Evolutionary conservation across 2,888 invertebrate genomes (phyloP).

Genomic region (Carterocephalus palaemon): DNA sequence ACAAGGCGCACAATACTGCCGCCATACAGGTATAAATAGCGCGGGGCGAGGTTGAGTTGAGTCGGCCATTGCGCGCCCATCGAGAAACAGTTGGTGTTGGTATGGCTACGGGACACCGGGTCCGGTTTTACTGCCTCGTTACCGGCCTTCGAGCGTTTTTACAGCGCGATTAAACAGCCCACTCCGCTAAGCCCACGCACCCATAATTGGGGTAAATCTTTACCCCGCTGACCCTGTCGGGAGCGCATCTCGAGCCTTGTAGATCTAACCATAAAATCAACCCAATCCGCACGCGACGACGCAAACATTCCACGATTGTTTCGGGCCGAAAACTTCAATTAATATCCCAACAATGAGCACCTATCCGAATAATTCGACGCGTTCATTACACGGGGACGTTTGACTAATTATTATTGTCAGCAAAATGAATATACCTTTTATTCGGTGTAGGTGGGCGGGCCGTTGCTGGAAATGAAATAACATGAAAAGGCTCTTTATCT

Average conservation of each 20-base stretch:
- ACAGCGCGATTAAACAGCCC: constrained; percentile 65
- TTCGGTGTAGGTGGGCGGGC: constrained; percentile 16
- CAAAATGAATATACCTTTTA: constrained; percentile 23
- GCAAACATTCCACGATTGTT: constrained; percentile 7
- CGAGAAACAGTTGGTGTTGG: constrained; percentile 41
- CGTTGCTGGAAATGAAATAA: constrained; percentile 52
- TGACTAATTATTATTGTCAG: constrained; percentile 25
- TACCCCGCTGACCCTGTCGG: constrained; percentile 48
- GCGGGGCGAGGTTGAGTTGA: neutral
- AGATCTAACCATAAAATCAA: too few species aligned
- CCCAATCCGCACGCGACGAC: too few species aligned
- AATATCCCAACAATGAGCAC: constrained; percentile 27
- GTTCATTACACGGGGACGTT: constrained; percentile 37
- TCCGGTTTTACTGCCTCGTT: constrained; percentile 63
- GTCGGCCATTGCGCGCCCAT: constrained; percentile 32
- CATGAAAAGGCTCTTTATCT: constrained; percentile 63
- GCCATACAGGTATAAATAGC: constrained; percentile 4
- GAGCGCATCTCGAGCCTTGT: too few species aligned
- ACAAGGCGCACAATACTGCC: constrained; percentile 18
- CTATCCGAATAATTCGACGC: constrained; percentile 33
- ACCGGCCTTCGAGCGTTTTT: constrained; percentile 66
- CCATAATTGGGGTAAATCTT: constrained; percentile 69
- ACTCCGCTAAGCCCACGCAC: constrained; percentile 52
- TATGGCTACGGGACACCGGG: constrained; percentile 50
- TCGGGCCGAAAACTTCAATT: constrained; percentile 8